Conservation (phyloP, 2,888 invertebrate genomes). For the Embidobia sp. region DNA sequence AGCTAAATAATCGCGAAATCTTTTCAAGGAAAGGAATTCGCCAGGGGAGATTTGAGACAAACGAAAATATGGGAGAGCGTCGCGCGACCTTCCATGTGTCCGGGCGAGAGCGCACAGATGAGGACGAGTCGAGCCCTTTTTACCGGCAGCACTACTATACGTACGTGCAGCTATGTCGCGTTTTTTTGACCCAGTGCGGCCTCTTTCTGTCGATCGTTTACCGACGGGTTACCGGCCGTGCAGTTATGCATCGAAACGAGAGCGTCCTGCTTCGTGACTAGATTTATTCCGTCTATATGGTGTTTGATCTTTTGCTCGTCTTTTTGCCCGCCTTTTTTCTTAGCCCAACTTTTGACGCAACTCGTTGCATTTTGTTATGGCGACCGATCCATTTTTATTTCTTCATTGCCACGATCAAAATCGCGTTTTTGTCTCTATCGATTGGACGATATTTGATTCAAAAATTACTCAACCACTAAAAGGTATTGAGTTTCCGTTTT, state of each 20-base stretch:
- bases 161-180: conserved; percentile 49
- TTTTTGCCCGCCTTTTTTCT: conserved; percentile 10
- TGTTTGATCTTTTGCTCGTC: conserved; percentile 7
- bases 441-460: too few species aligned
- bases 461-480: too few species aligned
- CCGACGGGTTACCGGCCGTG: conserved; percentile 62
- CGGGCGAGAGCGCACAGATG: conserved; percentile 13
- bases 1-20: conserved; percentile 30
- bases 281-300: conserved; percentile 27
- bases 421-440: background rate
- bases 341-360: conserved; percentile 13
- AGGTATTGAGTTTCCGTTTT: too few species aligned
- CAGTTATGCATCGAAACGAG: conserved; percentile 50
- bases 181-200: conserved; percentile 57
- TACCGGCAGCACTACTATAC: conserved; percentile 48
- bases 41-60: conserved; percentile 20
- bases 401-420: conserved; percentile 11
- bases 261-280: conserved; percentile 46
- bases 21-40: conserved; percentile 22
- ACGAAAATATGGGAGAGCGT: conserved; percentile 43
- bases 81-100: conserved; percentile 43
- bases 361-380: conserved; percentile 21
- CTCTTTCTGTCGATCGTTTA: conserved; percentile 63
- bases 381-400: conserved; percentile 32
- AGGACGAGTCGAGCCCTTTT: conserved; percentile 45